phyloP scores from a whole-genome alignment of 2,113 vertebrate species.

The Ictidomys tridecemlineatus region DNA sequence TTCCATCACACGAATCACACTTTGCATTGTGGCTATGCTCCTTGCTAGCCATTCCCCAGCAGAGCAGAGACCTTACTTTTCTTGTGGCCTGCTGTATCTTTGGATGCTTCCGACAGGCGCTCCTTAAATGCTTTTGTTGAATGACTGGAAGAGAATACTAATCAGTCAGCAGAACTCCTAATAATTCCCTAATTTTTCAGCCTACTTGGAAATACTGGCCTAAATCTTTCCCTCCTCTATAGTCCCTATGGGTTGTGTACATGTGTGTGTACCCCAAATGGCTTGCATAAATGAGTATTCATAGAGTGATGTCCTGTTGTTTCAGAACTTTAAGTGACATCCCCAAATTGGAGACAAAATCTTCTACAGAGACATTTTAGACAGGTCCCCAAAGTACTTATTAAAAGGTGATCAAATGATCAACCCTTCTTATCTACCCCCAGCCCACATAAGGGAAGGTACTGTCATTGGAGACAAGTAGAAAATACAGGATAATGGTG shows the following conservation, averaged over 20 bases:
- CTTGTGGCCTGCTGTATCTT: not conserved
- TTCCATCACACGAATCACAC: not conserved
- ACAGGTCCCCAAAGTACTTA: not conserved
- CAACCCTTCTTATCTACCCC: not conserved
- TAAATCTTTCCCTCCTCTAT: not conserved
- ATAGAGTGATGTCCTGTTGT: not conserved
- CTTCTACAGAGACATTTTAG: not conserved
- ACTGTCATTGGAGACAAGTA: not conserved
- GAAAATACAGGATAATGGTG: not conserved
- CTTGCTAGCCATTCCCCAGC: not conserved
- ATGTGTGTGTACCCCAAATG: too few species aligned
- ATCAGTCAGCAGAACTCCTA: not conserved
- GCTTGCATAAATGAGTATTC: not conserved
- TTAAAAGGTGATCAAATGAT: not conserved
- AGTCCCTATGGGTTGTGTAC: not conserved
- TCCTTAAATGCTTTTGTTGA: not conserved
- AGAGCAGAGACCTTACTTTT: not conserved
- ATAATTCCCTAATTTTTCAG: not conserved
- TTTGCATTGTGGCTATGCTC: not conserved
- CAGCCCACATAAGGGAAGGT: not conserved
- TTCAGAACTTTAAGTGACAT: slow-evolving; percentile 12
- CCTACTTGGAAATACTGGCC: not conserved
- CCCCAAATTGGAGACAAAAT: not conserved
- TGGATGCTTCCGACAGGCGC: not conserved
- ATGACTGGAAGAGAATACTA: not conserved